These are phyloP conservation scores for Melieria picta DNA, from an alignment of 2,888 invertebrate species.

Conservation along the genomic window DNA sequence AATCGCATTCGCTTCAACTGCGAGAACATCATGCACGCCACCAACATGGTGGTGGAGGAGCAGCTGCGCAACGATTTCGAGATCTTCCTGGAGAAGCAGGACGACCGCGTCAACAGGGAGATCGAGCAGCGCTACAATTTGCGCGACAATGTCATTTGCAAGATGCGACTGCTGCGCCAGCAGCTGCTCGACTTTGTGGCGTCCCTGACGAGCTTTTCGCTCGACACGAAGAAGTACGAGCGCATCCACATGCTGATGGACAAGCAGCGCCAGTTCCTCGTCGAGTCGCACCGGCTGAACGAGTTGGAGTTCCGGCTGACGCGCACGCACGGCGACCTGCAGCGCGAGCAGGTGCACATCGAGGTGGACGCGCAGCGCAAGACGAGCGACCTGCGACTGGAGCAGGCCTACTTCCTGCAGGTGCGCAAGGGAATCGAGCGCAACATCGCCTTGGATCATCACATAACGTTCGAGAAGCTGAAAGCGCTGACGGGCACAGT, in stretches of 20 bases:
- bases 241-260: slow-evolving; percentile 52
- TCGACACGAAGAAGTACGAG: slow-evolving; percentile 57
- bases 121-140: slow-evolving; percentile 54
- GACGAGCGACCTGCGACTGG: slow-evolving; percentile 53
- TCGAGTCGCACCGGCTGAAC: slow-evolving; percentile 51
- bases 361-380: slow-evolving; percentile 52
- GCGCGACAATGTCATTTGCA: slow-evolving; percentile 51
- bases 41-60: slow-evolving; percentile 50
- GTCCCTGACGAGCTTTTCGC: slow-evolving; percentile 46
- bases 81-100: slow-evolving; percentile 51
- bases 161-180: slow-evolving; percentile 53
- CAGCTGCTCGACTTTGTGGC: slow-evolving; percentile 52
- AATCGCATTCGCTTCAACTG: slow-evolving; percentile 47
- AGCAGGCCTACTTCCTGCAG: slow-evolving; percentile 56
- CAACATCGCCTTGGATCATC: slow-evolving; percentile 47
- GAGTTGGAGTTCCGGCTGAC: slow-evolving; percentile 45
- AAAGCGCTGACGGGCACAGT: slow-evolving; percentile 54
- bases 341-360: slow-evolving; percentile 45
- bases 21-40: slow-evolving; percentile 56
- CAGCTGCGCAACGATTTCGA: slow-evolving; percentile 50
- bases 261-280: slow-evolving; percentile 54
- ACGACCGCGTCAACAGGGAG: slow-evolving; percentile 52
- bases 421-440: slow-evolving; percentile 54
- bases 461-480: slow-evolving; percentile 53
- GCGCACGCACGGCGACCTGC: slow-evolving; percentile 42